Evolutionary conservation across 23 tunicate genomes (phyloP), one percentile per base, ranked within the genome.

Genomic region (Halocynthia roretzi): DNA sequence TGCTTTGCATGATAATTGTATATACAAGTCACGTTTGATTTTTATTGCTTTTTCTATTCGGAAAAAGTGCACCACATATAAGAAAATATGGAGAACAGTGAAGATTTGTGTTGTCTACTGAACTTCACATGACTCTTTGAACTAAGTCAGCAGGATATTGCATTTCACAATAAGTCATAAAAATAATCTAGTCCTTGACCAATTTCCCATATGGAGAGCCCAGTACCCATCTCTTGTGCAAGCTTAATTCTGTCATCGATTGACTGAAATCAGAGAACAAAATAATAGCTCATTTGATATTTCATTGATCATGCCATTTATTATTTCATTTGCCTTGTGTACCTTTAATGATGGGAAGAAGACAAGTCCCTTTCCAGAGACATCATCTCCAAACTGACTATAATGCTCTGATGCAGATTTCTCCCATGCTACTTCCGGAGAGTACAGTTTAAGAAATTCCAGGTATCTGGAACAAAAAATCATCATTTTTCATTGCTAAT

Each of bases 131-230:
- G 44, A 31, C 44, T 31, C 44, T 4, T 4, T 31, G 44, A 31
- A 31, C 1, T 31, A 31, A 4, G 44, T 31, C 44, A 31, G 44
- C 44, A 31, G 44, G 44, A 68, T 17, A 68, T n/a, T 12, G 44
- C 18, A 68, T 12, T 17, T 80, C 70, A 89, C 22, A 89, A 70
- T 8, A 96, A 76, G 72, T 96, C 99, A 72, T 89, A 96, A 51
- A 96, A 96, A 71, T 89, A 96, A 80, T 96, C 99, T 6, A 96
- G 82, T 8, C 99, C 99, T 75, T 96, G 99, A 53, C 99, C 99
- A 51, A 96, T 78, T 68, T 96, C 99, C 99, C 99, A 96, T 22
- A 96, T 89, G 18, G 99, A 81, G 14, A 96, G 75, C 49, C 99
- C 99, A 11, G 87, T 82, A 22, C 96, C 96, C 22, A 54, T 10